phyloP scores from a whole-genome alignment of 1,140 invertebrate genomes.

The Cyclina sinensis region DNA sequence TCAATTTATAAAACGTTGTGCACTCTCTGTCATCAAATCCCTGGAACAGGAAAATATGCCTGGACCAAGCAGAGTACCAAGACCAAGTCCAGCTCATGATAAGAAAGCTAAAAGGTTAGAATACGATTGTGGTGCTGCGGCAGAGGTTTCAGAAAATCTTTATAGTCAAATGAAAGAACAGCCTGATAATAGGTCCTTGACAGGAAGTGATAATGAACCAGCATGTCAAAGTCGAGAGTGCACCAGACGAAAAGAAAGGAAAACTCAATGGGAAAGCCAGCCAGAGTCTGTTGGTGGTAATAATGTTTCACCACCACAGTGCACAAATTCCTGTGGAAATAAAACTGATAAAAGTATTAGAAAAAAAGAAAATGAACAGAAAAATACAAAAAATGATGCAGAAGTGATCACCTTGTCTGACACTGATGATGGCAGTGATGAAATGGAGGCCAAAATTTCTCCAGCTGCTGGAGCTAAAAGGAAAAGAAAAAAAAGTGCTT shows the following conservation, averaged over 20 bases:
- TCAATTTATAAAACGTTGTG: conserved; percentile 55
- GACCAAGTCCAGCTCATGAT: neutral
- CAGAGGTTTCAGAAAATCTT: neutral
- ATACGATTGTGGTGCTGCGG: neutral
- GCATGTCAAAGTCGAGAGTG: neutral
- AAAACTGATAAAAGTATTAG: neutral
- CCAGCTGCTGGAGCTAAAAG: neutral
- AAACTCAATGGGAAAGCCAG: neutral
- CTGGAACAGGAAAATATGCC: neutral
- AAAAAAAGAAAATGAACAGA: neutral
- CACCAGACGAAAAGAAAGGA: neutral
- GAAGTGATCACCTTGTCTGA: neutral
- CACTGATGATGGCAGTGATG: conserved; percentile 13
- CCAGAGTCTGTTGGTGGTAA: neutral
- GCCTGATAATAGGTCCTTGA: neutral
- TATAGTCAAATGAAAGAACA: neutral
- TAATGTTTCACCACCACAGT: neutral
- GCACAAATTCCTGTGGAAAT: neutral
- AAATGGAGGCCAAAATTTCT: neutral
- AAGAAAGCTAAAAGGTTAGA: neutral
- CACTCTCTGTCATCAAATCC: conserved; percentile 48
- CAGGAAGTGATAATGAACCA: neutral
- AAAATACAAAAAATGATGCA: neutral
- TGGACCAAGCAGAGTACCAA: conserved; percentile 6
- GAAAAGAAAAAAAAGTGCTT: conserved; percentile 5